Evolutionary conservation across 2,888 invertebrate genomes (phyloP).

Genomic region (Merodon equestris): DNA sequence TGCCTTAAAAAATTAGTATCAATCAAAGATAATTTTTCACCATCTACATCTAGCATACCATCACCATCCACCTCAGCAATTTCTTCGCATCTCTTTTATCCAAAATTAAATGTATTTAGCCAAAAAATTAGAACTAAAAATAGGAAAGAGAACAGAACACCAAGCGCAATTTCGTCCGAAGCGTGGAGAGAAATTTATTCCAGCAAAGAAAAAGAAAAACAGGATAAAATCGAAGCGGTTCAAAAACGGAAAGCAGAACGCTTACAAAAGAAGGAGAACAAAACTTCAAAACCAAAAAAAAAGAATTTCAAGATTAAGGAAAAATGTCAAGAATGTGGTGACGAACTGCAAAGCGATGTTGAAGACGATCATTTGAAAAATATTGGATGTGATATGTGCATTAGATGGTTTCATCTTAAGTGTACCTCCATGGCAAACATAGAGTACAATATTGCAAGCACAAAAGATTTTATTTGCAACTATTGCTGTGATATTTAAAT

Average conservation of each 20-base stretch:
- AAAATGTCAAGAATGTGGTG: constrained; percentile 17
- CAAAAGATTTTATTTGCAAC: constrained; percentile 4
- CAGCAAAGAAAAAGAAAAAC: constrained; percentile 25
- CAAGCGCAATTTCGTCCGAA: constrained; percentile 32
- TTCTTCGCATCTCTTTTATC: constrained; percentile 8
- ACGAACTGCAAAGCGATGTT: constrained; percentile 35
- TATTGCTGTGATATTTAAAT: constrained; percentile 9
- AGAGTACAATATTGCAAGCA: constrained; percentile 1
- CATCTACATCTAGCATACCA: constrained; percentile 12
- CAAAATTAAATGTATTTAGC: constrained; percentile 1
- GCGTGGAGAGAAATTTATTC: constrained; percentile 32
- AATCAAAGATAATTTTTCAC: constrained; percentile 4
- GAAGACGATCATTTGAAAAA: constrained; percentile 32
- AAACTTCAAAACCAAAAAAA: constrained; percentile 17
- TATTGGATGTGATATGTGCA: constrained; percentile 32
- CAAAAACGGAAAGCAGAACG: constrained; percentile 26
- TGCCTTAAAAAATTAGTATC: neutral
- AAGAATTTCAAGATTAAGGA: constrained; percentile 14
- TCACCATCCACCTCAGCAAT: constrained; percentile 10
- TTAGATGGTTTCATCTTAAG: constrained; percentile 21
- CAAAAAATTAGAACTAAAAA: constrained; percentile 5
- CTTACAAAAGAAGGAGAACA: constrained; percentile 13
- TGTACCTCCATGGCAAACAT: constrained; percentile 24
- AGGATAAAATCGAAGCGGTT: constrained; percentile 11
- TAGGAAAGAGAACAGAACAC: constrained; percentile 21